phyloP scores from a whole-genome alignment of 2,797 vertebrate species.

The Sternotherus odoratus region DNA sequence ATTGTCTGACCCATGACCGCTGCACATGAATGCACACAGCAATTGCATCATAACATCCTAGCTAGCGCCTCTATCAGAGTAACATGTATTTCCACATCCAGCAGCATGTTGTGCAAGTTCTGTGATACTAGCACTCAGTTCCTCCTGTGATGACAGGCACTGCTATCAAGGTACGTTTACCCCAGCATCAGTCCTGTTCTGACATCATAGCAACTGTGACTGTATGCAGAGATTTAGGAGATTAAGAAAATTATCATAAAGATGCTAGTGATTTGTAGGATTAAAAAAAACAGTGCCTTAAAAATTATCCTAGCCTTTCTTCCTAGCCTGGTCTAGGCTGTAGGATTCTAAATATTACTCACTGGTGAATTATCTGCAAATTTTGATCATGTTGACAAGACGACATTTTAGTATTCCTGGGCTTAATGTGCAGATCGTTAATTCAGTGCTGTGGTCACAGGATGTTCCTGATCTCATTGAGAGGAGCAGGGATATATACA shows the following conservation, averaged over 20 bases:
- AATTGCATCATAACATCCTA: background rate
- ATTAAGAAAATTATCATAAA: background rate
- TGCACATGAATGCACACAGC: background rate
- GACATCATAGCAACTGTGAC: rapidly evolving
- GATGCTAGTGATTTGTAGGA: background rate
- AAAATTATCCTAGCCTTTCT: background rate
- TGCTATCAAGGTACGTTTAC: background rate
- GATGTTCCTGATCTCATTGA: background rate
- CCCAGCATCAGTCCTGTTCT: background rate
- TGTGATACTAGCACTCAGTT: background rate
- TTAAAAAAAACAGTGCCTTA: background rate
- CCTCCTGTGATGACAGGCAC: background rate
- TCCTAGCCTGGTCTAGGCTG: background rate
- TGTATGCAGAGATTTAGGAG: background rate
- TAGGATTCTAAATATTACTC: background rate
- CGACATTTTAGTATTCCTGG: background rate
- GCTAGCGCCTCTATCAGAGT: background rate
- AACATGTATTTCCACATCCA: background rate
- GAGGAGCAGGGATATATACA: background rate
- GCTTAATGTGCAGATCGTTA: background rate
- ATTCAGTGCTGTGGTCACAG: background rate
- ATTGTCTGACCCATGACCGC: background rate
- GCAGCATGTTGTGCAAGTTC: background rate
- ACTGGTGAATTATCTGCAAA: background rate
- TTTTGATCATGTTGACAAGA: background rate